Conservation (phyloP, 1,140 invertebrate genomes). For the Brachionus asplanchnoidis region DNA sequence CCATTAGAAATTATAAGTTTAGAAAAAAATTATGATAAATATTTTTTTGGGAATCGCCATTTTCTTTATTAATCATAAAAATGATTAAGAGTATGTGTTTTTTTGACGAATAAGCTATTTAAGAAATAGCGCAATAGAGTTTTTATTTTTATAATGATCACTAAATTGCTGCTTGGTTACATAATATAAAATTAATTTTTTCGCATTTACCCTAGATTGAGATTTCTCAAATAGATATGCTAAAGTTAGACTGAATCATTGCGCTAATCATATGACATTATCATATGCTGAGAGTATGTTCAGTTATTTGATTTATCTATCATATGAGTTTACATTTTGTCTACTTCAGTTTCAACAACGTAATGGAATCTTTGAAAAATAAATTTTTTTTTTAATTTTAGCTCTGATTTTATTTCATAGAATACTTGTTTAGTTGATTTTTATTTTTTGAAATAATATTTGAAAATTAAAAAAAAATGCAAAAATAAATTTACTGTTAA, state of each 20-base stretch:
- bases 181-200: background rate
- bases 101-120: background rate
- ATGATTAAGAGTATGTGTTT: background rate
- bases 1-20: slow-evolving; percentile 33
- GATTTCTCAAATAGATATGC: background rate
- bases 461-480: too few relatives aligned
- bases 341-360: too few relatives aligned
- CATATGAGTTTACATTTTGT: background rate
- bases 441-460: too few relatives aligned
- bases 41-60: slow-evolving; percentile 29
- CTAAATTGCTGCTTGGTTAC: background rate
- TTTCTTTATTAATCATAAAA: slow-evolving; percentile 4
- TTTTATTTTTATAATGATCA: background rate
- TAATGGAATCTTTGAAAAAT: too few relatives aligned
- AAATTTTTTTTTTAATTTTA: too few relatives aligned
- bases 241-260: background rate
- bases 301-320: background rate
- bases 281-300: background rate
- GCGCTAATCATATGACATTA: background rate
- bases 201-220: background rate
- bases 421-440: too few relatives aligned
- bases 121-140: background rate
- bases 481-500: too few relatives aligned
- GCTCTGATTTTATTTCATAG: too few relatives aligned
- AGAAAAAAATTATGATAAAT: background rate